These are phyloP conservation scores for Scaptomyza parva DNA, from an alignment of 2,888 invertebrate genomes.

Conservation along the genomic window DNA sequence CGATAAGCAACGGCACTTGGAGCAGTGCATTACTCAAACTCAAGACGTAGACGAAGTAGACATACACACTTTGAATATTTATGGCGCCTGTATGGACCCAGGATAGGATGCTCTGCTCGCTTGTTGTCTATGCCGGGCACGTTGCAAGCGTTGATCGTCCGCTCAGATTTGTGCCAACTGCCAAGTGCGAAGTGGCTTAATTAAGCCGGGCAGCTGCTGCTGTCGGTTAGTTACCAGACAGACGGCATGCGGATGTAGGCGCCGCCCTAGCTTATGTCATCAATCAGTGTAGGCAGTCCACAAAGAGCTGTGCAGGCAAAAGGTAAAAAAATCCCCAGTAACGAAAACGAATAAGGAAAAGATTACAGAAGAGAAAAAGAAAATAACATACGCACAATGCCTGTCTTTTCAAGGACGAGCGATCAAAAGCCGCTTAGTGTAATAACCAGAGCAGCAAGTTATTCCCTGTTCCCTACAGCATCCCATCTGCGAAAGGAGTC, in stretches of 20 bases:
- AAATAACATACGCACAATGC: conserved; percentile 38
- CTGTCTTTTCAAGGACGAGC: conserved; percentile 65
- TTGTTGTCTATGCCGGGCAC: conserved; percentile 64
- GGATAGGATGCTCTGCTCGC: conserved; percentile 59
- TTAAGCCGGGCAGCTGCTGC: conserved; percentile 46
- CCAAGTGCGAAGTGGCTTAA: conserved; percentile 60
- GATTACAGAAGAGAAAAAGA: too few relatives aligned
- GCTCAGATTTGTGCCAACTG: conserved; percentile 55
- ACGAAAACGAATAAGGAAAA: conserved; percentile 10
- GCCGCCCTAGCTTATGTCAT: conserved; percentile 52
- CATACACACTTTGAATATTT: conserved; percentile 58
- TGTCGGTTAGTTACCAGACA: conserved; percentile 29
- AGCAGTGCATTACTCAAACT: conserved; percentile 53
- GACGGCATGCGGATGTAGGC: conserved; percentile 57
- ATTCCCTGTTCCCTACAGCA: conserved; percentile 10
- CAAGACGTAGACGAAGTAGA: conserved; percentile 22
- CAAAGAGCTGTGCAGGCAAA: conserved; percentile 16
- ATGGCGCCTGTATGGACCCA: conserved; percentile 65
- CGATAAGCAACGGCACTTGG: conserved; percentile 64
- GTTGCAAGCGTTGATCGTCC: conserved; percentile 62
- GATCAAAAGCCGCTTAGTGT: conserved; percentile 71
- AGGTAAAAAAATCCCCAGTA: neutral
- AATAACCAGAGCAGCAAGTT: conserved; percentile 47
- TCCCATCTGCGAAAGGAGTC: neutral
- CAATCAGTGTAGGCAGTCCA: conserved; percentile 59